phyloP scores from a whole-genome alignment of 1,140 invertebrate species.

The Drosophila ogumai region DNA sequence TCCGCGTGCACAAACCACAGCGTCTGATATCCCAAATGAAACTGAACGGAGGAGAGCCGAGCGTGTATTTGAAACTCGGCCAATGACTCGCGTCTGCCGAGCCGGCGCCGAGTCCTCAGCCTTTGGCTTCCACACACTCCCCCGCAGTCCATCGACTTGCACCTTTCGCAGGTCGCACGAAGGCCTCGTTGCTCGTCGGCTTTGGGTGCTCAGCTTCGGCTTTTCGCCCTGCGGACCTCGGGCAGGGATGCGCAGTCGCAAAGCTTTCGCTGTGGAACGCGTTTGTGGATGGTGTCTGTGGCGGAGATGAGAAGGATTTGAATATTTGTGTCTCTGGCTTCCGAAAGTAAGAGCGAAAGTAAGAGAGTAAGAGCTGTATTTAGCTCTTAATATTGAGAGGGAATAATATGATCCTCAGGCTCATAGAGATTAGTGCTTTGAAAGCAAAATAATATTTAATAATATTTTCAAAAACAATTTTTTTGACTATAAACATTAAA shows the following conservation, averaged over 20 bases:
- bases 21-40: slow-evolving; percentile 68
- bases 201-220: slow-evolving; percentile 1
- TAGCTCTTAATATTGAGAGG: neutral
- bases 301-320: slow-evolving; percentile 30
- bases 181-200: slow-evolving; percentile 3
- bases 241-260: slow-evolving; percentile 27
- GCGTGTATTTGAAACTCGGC: slow-evolving; percentile 51
- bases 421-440: neutral
- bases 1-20: slow-evolving; percentile 49
- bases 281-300: slow-evolving; percentile 29
- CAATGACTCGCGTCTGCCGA: slow-evolving; percentile 39
- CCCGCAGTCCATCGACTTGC: neutral
- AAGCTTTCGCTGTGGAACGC: slow-evolving; percentile 18
- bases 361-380: too few relatives aligned
- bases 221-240: neutral
- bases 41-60: slow-evolving; percentile 54
- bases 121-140: slow-evolving; percentile 17
- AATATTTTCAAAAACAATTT: neutral
- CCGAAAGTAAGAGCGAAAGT: too few relatives aligned
- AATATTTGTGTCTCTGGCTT: neutral
- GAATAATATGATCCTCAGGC: neutral
- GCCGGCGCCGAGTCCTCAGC: slow-evolving; percentile 1
- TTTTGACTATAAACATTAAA: neutral
- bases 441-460: neutral
- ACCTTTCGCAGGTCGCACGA: slow-evolving; percentile 31